Percentiles rank a stretch among this genome's conserved stretches.
Evolutionary conservation across 2,113 vertebrate genomes (phyloP).

Genomic region (Mormyrus iriodes): DNA sequence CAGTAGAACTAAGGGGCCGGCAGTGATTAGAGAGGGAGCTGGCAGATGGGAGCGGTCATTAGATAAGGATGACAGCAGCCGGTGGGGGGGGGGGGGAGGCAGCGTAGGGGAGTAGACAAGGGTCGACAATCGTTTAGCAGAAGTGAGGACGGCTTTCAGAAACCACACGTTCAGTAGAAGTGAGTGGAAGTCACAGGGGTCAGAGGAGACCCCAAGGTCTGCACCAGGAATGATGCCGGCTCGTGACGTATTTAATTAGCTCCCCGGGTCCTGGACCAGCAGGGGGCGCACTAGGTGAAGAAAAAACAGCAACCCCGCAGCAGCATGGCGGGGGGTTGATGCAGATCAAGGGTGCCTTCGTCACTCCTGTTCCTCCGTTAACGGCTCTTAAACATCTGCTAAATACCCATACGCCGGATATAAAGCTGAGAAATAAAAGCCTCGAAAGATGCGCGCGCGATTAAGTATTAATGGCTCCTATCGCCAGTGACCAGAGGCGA

Average conservation of each 20-base stretch:
- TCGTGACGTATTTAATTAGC: neutral
- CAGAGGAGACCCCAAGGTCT: neutral
- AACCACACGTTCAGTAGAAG: neutral
- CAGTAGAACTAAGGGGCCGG: neutral
- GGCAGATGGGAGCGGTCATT: neutral
- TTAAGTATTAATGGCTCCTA: neutral
- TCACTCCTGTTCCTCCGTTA: neutral
- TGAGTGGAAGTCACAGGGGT: neutral
- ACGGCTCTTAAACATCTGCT: slow-evolving; percentile 2
- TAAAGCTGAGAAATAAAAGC: neutral
- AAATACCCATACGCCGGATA: neutral
- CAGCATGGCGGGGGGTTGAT: neutral
- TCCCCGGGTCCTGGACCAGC: neutral
- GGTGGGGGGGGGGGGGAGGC: neutral
- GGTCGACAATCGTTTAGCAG: neutral
- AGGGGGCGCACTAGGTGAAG: neutral
- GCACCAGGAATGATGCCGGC: neutral
- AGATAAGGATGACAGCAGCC: neutral
- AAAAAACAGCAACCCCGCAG: too few species aligned
- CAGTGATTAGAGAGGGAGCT: neutral
- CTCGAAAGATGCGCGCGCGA: neutral
- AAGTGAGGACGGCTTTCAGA: neutral
- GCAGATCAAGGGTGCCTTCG: neutral
- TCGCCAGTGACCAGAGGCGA: neutral
- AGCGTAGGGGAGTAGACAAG: neutral